Conservation (phyloP, 2,113 vertebrate genomes). For the Columba janthina region DNA sequence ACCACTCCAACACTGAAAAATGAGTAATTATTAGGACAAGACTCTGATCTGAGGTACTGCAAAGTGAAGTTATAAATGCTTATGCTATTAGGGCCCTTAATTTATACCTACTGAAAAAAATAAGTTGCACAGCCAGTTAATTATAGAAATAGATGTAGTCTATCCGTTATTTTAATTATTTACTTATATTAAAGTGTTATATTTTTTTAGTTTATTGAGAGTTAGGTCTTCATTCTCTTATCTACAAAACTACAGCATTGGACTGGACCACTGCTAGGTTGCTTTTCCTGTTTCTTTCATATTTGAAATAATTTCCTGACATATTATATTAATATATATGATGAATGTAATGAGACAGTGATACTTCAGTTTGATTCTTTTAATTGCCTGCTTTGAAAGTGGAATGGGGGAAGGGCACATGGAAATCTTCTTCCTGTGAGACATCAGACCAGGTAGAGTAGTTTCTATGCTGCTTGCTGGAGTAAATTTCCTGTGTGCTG, state of each 20-base stretch:
- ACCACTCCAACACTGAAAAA: conserved; percentile 3
- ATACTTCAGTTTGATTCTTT: conserved; percentile 67
- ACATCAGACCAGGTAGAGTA: neutral
- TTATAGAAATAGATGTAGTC: conserved; percentile 32
- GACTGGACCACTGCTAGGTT: neutral
- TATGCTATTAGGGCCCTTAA: neutral
- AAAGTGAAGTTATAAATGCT: neutral
- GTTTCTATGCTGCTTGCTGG: neutral
- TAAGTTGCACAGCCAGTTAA: conserved; percentile 36
- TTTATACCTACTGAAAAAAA: conserved; percentile 46
- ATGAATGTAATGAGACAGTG: conserved; percentile 62
- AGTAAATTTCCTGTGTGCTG: neutral
- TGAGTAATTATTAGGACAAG: neutral
- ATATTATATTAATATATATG: conserved; percentile 69
- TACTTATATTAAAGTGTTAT: conserved; percentile 9
- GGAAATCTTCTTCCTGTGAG: neutral
- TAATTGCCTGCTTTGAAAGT: conserved; percentile 62
- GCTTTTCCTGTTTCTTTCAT: neutral
- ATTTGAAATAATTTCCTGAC: conserved; percentile 66
- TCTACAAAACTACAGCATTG: conserved; percentile 49
- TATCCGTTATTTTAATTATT: conserved; percentile 64
- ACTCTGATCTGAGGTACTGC: neutral
- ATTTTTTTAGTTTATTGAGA: conserved; percentile 42
- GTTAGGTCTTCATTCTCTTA: conserved; percentile 45
- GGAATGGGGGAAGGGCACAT: neutral